A percentile compares a stretch with the other conserved stretches of the same genome.
These are phyloP conservation scores for Stomorhina lunata DNA, from an alignment of 2,888 invertebrate genomes.

Conservation along the genomic window DNA sequence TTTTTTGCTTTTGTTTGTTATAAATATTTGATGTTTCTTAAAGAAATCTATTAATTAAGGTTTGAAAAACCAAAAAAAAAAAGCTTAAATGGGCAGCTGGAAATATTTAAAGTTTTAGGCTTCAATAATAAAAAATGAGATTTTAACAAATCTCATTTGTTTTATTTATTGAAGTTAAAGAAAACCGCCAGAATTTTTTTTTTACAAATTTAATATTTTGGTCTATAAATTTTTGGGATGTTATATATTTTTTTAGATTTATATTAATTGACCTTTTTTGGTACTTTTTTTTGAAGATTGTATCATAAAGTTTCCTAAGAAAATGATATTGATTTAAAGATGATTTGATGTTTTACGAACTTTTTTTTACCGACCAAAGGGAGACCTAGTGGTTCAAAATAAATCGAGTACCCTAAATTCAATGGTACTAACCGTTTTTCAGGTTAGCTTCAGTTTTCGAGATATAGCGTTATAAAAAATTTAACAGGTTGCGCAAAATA, in stretches of 20 bases:
- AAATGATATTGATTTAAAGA: too few relatives aligned
- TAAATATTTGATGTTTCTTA: slow-evolving; percentile 8
- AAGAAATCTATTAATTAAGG: slow-evolving; percentile 40
- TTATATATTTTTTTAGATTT: background rate
- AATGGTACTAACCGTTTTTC: too few relatives aligned
- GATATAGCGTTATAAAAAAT: too few relatives aligned
- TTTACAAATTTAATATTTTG: slow-evolving; percentile 11
- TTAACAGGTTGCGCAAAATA: too few relatives aligned
- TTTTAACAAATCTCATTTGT: slow-evolving; percentile 19
- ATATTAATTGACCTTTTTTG: slow-evolving; percentile 11
- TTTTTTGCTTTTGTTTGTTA: slow-evolving; percentile 2
- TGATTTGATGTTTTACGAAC: too few relatives aligned
- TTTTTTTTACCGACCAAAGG: too few relatives aligned
- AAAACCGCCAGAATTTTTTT: slow-evolving; percentile 4
- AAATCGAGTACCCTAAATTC: too few relatives aligned
- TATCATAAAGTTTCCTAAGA: slow-evolving; percentile 10
- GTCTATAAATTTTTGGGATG: slow-evolving; percentile 22
- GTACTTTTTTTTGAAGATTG: slow-evolving; percentile 9
- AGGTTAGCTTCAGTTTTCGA: too few relatives aligned
- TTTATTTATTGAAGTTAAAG: background rate
- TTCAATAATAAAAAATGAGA: background rate
- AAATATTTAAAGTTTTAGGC: slow-evolving; percentile 1
- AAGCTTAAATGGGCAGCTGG: slow-evolving; percentile 3
- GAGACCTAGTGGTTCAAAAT: too few relatives aligned
- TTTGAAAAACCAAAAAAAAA: slow-evolving; percentile 1